Percentiles rank a stretch among this genome's conserved stretches.
phyloP scores from a whole-genome alignment of 2,113 vertebrate species.

The Eretmochelys imbricata region DNA sequence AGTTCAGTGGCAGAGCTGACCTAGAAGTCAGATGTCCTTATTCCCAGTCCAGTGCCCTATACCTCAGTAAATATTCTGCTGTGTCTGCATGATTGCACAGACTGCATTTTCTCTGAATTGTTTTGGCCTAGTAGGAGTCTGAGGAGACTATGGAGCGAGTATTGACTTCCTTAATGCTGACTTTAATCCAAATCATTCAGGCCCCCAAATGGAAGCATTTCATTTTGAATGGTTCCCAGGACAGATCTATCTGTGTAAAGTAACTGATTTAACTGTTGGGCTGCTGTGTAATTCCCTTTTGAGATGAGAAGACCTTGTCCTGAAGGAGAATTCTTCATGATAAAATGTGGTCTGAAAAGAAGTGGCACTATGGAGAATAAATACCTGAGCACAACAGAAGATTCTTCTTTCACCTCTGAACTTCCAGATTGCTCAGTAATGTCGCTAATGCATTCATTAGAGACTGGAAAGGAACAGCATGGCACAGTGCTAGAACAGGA shows the following conservation, averaged over 20 bases:
- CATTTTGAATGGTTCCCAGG: background rate
- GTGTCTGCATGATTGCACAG: background rate
- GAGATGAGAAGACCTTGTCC: background rate
- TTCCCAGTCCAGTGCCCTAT: background rate
- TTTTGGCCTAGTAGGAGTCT: background rate
- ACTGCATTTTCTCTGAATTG: background rate
- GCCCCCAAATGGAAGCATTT: background rate
- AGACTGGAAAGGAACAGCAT: background rate
- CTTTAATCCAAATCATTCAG: background rate
- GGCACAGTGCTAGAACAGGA: background rate
- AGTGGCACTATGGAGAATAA: background rate
- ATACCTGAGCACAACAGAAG: background rate
- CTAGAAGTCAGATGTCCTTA: background rate
- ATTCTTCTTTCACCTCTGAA: background rate
- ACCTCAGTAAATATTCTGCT: background rate
- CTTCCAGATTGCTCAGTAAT: background rate
- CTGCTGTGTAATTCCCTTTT: background rate
- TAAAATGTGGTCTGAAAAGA: background rate
- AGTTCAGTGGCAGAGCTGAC: background rate
- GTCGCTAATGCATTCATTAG: constrained; percentile 44
- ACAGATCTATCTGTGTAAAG: background rate
- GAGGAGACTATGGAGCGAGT: background rate
- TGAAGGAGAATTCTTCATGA: background rate
- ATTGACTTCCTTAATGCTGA: background rate
- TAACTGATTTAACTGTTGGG: background rate